These are phyloP conservation scores for Ornithoptera alexandrae DNA, from an alignment of 2,888 invertebrate species.

Conservation along the genomic window DNA sequence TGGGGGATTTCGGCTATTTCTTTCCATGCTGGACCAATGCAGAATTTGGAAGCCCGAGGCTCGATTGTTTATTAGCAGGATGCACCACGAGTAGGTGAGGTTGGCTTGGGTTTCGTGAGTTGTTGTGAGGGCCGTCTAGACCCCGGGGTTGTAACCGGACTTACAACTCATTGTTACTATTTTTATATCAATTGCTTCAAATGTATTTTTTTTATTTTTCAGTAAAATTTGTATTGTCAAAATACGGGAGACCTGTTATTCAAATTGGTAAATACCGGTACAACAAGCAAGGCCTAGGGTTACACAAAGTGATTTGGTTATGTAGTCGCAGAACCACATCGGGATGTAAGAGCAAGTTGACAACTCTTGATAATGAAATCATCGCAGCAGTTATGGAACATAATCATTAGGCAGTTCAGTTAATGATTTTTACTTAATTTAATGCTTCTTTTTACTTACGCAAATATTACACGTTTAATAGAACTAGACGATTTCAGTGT, in stretches of 20 bases:
- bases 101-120: too few relatives aligned
- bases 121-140: too few relatives aligned
- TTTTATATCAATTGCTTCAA: not conserved
- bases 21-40: too few relatives aligned
- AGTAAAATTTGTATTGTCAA: conserved; percentile 34
- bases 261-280: conserved; percentile 43
- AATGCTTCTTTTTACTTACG: too few relatives aligned
- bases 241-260: conserved; percentile 48
- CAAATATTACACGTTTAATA: too few relatives aligned
- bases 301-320: conserved; percentile 41
- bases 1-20: too few relatives aligned
- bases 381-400: conserved; percentile 28
- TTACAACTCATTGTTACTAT: not conserved
- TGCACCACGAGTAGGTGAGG: too few relatives aligned
- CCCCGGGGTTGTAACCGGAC: too few relatives aligned
- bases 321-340: conserved; percentile 35
- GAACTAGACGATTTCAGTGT: too few relatives aligned
- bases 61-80: too few relatives aligned
- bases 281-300: conserved; percentile 41
- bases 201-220: not conserved
- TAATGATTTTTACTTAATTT: too few relatives aligned
- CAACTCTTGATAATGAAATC: conserved; percentile 29
- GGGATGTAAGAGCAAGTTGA: conserved; percentile 19
- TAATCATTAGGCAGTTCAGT: conserved; percentile 27
- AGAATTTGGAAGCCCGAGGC: too few relatives aligned